Evolutionary conservation across 1,140 invertebrate species (phyloP).

Genomic region (Zaprionus camerounensis): DNA sequence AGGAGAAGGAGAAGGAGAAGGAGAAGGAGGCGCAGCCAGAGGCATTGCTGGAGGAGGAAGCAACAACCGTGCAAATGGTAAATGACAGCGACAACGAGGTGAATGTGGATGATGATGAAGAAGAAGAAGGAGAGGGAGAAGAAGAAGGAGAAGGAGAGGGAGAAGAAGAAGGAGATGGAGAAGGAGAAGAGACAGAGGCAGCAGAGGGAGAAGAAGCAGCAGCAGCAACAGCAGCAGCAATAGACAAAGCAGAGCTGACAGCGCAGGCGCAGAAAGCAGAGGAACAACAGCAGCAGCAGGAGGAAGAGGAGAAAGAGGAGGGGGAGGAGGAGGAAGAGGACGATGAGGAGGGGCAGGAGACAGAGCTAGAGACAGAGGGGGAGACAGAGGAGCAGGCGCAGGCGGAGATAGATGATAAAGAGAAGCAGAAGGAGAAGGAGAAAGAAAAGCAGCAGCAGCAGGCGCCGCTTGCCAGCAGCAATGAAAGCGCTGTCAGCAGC

Average conservation of each 20-base stretch:
- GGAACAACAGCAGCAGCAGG: background rate
- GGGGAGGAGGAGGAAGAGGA: background rate
- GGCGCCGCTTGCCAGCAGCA: constrained; percentile 39
- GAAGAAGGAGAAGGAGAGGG: background rate
- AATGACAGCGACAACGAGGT: constrained; percentile 71
- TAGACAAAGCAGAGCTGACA: background rate
- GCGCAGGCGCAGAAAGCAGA: background rate
- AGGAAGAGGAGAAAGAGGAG: background rate
- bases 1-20: background rate
- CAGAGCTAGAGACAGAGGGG: background rate
- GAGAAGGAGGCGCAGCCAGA: constrained; percentile 4
- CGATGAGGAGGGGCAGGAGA: background rate
- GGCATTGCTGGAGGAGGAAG: constrained; percentile 6
- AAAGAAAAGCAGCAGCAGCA: constrained; percentile 17
- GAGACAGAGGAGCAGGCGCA: background rate
- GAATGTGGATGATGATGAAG: constrained; percentile 68
- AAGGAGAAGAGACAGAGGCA: background rate
- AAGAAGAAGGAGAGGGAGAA: constrained; percentile 27
- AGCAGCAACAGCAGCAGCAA: background rate
- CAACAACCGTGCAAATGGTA: constrained; percentile 51
- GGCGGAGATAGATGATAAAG: background rate
- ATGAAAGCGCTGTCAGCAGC: constrained; percentile 45
- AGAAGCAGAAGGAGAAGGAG: constrained; percentile 24
- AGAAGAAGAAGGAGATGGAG: background rate
- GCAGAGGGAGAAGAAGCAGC: background rate